Percentiles rank a stretch among this genome's conserved stretches.
These are phyloP conservation scores for Nephrotoma guestfalica DNA, from an alignment of 2,888 invertebrate species.

Conservation along the genomic window DNA sequence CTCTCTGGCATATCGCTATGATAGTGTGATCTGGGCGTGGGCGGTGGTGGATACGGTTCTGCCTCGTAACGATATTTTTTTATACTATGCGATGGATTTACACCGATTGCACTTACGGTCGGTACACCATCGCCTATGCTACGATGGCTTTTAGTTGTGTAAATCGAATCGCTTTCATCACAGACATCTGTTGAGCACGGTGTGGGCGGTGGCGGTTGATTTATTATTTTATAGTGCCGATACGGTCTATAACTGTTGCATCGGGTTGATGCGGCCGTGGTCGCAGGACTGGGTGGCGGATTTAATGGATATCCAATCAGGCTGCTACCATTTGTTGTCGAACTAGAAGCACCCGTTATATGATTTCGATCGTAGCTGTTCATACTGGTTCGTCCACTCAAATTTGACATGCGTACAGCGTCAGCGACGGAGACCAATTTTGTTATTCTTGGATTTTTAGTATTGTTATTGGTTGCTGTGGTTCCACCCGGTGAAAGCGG, in stretches of 20 bases:
- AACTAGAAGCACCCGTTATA: conserved; percentile 43
- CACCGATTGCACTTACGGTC: conserved; percentile 24
- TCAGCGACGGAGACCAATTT: conserved; percentile 35
- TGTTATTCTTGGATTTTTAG: conserved; percentile 26
- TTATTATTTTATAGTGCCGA: conserved; percentile 59
- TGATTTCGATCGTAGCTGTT: conserved; percentile 56
- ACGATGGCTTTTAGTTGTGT: conserved; percentile 38
- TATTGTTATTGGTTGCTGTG: conserved; percentile 10
- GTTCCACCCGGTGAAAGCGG: conserved; percentile 40
- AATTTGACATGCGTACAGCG: conserved; percentile 47
- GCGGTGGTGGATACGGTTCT: conserved; percentile 61
- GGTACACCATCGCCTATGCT: conserved; percentile 20
- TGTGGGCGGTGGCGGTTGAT: conserved; percentile 83
- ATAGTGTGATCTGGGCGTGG: conserved; percentile 59
- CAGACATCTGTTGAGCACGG: conserved; percentile 91
- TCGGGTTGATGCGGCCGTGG: conserved; percentile 45
- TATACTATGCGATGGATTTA: conserved; percentile 10
- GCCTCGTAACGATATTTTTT: conserved; percentile 41
- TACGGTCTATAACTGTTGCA: conserved; percentile 53
- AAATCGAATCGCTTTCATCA: conserved; percentile 71
- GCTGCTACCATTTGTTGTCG: conserved; percentile 32
- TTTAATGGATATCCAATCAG: conserved; percentile 62
- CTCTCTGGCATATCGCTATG: conserved; percentile 50
- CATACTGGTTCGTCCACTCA: conserved; percentile 44
- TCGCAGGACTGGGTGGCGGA: conserved; percentile 83